Conservation (phyloP, 1,140 invertebrate genomes). For the Nephotettix cincticeps region DNA sequence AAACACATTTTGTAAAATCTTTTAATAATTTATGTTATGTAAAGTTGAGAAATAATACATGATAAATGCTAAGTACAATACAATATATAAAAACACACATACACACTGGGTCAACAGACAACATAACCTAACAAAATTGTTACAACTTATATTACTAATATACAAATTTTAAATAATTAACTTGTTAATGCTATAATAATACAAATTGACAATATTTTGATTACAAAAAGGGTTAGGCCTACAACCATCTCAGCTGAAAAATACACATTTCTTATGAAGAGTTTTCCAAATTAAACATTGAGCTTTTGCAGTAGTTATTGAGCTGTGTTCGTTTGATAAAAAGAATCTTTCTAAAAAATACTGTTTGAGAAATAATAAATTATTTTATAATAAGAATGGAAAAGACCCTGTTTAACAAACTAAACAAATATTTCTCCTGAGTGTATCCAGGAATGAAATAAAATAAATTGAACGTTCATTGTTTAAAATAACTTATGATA, state of each 20-base stretch:
- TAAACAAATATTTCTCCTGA: no score
- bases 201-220: constrained; percentile 27
- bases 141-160: constrained; percentile 26
- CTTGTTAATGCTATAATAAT: constrained; percentile 14
- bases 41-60: constrained; percentile 28
- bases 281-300: no score
- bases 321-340: no score
- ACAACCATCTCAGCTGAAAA: background rate
- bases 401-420: no score
- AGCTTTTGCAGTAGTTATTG: background rate
- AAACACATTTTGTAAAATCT: constrained; percentile 17
- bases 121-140: constrained; percentile 23
- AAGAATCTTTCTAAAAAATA: no score
- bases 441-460: no score
- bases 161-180: constrained; percentile 23
- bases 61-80: constrained; percentile 25
- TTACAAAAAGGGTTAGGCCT: constrained; percentile 25
- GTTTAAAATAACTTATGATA: no score
- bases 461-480: no score
- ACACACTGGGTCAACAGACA: constrained; percentile 5
- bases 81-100: constrained; percentile 25
- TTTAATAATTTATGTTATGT: constrained; percentile 28
- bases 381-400: no score
- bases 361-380: no score
- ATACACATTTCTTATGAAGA: background rate